These are phyloP conservation scores for Sebastes trivittatus DNA, from an alignment of 2,797 vertebrate species.

Conservation along the genomic window DNA sequence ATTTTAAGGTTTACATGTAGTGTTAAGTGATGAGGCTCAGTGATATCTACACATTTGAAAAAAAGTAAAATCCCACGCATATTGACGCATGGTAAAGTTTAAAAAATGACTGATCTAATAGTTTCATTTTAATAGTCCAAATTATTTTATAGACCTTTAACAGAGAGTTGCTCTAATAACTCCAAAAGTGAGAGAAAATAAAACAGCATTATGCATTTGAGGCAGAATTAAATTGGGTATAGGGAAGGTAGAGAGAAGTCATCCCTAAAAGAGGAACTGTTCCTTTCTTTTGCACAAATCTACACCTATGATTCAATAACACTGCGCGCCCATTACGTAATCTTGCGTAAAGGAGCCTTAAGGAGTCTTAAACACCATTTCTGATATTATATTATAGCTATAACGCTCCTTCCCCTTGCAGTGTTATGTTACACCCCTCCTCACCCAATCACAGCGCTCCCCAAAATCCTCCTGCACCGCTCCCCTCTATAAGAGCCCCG, in stretches of 20 bases:
- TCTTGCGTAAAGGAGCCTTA: conserved; percentile 21
- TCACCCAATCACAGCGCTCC: conserved; percentile 89
- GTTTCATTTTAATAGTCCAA: background rate
- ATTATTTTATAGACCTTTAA: background rate
- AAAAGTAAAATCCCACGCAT: no score
- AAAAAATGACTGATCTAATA: no score
- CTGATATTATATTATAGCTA: conserved; percentile 62
- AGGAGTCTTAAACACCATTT: conserved; percentile 36
- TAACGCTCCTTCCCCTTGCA: conserved; percentile 59
- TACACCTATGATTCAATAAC: conserved; percentile 19
- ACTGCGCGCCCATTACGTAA: background rate
- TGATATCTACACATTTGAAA: no score
- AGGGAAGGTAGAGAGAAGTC: background rate
- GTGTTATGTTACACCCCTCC: conserved; percentile 76
- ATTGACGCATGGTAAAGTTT: no score
- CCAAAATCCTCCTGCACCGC: conserved; percentile 88
- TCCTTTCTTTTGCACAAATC: conserved; percentile 17
- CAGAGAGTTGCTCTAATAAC: background rate
- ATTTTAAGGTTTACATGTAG: no score
- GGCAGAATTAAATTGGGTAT: background rate
- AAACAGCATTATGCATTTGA: background rate
- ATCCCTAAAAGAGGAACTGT: background rate
- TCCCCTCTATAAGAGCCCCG: conserved; percentile 92
- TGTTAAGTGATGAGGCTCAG: no score
- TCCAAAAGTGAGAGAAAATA: no score